Evolutionary conservation across 1,140 invertebrate genomes (phyloP).

Genomic region (Drosophila erecta): DNA sequence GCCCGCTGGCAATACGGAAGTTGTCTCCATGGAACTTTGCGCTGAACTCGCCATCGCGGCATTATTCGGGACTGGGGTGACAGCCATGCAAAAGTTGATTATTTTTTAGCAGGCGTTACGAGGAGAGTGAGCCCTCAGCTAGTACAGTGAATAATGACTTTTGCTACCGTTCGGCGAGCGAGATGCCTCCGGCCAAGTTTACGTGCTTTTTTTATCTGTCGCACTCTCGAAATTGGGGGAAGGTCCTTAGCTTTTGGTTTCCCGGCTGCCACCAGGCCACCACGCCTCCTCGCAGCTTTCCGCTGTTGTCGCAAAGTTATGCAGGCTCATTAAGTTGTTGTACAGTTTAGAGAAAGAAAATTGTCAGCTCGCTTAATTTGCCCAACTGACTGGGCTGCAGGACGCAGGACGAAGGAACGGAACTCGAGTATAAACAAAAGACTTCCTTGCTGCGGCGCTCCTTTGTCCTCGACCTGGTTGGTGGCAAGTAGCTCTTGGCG

Average conservation of each 20-base stretch:
- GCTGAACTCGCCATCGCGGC: constrained; percentile 65
- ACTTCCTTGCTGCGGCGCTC: constrained; percentile 57
- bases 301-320: constrained; percentile 75
- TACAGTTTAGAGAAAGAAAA: constrained; percentile 82
- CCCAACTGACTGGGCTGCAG: constrained; percentile 31
- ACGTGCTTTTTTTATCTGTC: constrained; percentile 66
- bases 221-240: constrained; percentile 30
- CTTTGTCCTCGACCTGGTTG: constrained; percentile 30
- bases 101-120: constrained; percentile 68
- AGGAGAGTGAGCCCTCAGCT: constrained; percentile 38
- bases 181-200: constrained; percentile 73
- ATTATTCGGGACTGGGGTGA: constrained; percentile 45
- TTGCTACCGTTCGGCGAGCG: constrained; percentile 58
- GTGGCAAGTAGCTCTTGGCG: constrained; percentile 54
- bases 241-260: constrained; percentile 42
- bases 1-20: constrained; percentile 68
- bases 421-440: constrained; percentile 72
- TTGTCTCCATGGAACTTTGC: constrained; percentile 73
- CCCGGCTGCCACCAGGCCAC: constrained; percentile 16
- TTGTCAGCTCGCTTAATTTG: constrained; percentile 82
- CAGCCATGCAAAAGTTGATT: constrained; percentile 81
- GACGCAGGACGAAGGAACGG: constrained; percentile 2
- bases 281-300: not conserved
- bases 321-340: constrained; percentile 83
- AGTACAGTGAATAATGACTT: constrained; percentile 83